These are phyloP conservation scores for Natator depressus DNA, from an alignment of 2,113 vertebrate genomes.

Conservation along the genomic window DNA sequence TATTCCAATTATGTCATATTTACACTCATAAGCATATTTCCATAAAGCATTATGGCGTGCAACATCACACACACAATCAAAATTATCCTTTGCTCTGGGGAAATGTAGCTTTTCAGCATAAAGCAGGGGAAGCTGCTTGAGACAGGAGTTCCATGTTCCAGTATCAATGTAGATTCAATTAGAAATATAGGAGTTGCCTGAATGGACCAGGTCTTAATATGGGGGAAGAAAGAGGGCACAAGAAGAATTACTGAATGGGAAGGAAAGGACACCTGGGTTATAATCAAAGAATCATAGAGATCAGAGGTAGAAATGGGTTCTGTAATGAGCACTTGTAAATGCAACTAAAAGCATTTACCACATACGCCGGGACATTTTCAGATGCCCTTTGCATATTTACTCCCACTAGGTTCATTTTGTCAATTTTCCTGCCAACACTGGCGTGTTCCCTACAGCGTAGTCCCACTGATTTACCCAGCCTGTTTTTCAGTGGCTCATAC, in stretches of 20 bases:
- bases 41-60: too few species aligned
- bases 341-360: constrained; percentile 2
- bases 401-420: not conserved
- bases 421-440: not conserved
- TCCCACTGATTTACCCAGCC: constrained; percentile 18
- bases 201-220: constrained; percentile 46
- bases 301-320: not conserved
- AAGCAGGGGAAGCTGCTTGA: constrained; percentile 39
- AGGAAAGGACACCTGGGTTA: not conserved
- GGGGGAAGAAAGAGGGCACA: not conserved
- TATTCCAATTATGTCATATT: too few species aligned
- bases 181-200: constrained; percentile 50
- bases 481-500: constrained; percentile 27
- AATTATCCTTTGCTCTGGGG: constrained; percentile 55
- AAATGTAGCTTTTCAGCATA: constrained; percentile 36
- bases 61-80: constrained; percentile 39
- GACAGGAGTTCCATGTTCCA: constrained; percentile 11
- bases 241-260: constrained; percentile 31
- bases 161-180: constrained; percentile 46
- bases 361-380: not conserved
- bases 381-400: not conserved
- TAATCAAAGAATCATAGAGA: constrained; percentile 47
- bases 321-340: constrained; percentile 3
- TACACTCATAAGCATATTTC: too few species aligned
- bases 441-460: not conserved